Evolutionary conservation across 2,888 invertebrate species (phyloP).

Genomic region (Craniophora ligustri): DNA sequence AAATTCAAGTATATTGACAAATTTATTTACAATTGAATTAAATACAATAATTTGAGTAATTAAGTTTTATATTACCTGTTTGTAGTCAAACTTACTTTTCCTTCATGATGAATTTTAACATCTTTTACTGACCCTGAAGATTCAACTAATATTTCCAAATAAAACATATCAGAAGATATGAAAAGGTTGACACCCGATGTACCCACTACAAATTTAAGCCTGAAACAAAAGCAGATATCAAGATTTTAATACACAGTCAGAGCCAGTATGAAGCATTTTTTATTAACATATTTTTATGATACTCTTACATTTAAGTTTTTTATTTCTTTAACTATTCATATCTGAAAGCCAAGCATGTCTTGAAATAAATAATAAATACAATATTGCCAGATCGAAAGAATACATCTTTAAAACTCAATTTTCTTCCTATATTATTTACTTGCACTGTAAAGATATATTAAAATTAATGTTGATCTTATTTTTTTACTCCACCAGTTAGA

Average conservation of each 20-base stretch:
- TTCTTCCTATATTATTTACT: no score
- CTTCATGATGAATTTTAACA: slow-evolving; percentile 96
- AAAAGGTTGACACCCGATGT: slow-evolving; percentile 94
- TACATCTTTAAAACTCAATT: no score
- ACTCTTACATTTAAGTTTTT: no score
- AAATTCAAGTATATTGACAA: neutral
- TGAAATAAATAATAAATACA: no score
- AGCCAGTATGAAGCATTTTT: no score
- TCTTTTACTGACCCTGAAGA: slow-evolving; percentile 95
- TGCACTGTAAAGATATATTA: no score
- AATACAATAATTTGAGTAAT: neutral
- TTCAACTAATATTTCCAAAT: slow-evolving; percentile 96
- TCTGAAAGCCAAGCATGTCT: no score
- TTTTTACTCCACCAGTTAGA: no score
- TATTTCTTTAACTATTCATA: no score
- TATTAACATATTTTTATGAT: no score
- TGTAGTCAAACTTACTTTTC: slow-evolving; percentile 87
- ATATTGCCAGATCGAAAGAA: no score
- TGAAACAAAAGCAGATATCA: slow-evolving; percentile 78
- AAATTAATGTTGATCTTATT: no score
- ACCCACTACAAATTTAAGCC: slow-evolving; percentile 95
- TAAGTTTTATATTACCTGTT: slow-evolving; percentile 2
- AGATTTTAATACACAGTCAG: neutral
- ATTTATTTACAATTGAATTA: neutral
- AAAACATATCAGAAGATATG: slow-evolving; percentile 99